phyloP scores from a whole-genome alignment of 2,888 invertebrate genomes.

The Ochropacha duplaris region DNA sequence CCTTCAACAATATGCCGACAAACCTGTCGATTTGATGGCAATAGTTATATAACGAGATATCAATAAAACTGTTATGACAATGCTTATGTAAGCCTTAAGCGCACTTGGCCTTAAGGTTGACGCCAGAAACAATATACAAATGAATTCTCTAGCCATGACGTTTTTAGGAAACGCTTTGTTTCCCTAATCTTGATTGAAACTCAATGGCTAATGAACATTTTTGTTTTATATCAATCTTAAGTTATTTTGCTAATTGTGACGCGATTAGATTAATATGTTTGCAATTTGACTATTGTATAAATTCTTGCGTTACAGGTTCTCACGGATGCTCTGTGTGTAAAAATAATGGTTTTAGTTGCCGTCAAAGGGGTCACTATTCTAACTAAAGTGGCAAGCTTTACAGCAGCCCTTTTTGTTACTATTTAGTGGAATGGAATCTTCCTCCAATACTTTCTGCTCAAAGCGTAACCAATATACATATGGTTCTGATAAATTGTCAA shows the following conservation, averaged over 20 bases:
- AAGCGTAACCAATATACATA: too few relatives aligned
- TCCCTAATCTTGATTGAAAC: conserved; percentile 48
- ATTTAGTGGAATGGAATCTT: too few relatives aligned
- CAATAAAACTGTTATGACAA: conserved; percentile 40
- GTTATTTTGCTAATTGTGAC: conserved; percentile 31
- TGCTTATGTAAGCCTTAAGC: conserved; percentile 33
- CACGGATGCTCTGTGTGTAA: not conserved
- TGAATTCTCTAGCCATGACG: conserved; percentile 50
- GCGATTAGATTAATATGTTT: conserved; percentile 8
- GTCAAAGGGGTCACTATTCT: not conserved
- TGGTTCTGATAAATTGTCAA: too few relatives aligned
- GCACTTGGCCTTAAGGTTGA: conserved; percentile 41
- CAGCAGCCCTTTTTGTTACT: too few relatives aligned
- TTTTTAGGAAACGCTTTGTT: conserved; percentile 53
- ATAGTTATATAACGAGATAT: conserved; percentile 30
- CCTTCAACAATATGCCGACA: conserved; percentile 11
- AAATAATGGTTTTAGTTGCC: not conserved
- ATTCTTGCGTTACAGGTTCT: not conserved
- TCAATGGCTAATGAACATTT: conserved; percentile 47
- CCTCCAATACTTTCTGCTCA: too few relatives aligned
- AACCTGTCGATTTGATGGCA: conserved; percentile 27
- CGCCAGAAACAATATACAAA: conserved; percentile 37
- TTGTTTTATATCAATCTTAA: conserved; percentile 36
- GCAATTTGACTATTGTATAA: conserved; percentile 7
- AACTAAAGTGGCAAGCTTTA: not conserved